Evolutionary conservation across 2,797 vertebrate species (phyloP), one percentile per base, ranked within the genome.

Genomic region (Galagoides demidoff): DNA sequence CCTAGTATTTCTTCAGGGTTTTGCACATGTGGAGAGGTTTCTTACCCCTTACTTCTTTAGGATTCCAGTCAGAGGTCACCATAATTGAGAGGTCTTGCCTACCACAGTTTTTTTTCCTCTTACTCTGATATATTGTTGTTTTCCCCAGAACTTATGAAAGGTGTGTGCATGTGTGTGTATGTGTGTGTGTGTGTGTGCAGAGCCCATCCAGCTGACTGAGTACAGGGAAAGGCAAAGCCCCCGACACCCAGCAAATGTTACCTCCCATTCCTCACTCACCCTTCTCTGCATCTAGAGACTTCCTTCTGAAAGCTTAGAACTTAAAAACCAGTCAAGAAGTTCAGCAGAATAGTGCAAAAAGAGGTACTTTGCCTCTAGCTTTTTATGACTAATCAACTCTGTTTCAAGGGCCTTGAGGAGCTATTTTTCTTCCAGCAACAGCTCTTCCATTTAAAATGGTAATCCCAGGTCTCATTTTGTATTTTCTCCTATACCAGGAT

Each of bases 401-500:
- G 84, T 39, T 87, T 89, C 37, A 45, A 71, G 92, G 61, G 29
- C 59, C 45, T 85, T 14, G 34, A 95, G 37, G 43, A 96, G 86
- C 34, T 93, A 55, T 96, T 95, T 96, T 91, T 91, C 94, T 96
- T 81, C 43, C 63, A 83, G 20, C 70, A 89, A 29, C 9, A 71
- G 43, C 74, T 66, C 64, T 91, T 96, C 59, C 89, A 81, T 84
- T 95, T 95, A 92, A 94, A 96, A 94, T 20, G 83, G n/a, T 90
- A 91, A 97, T 71, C 92, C 92, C 87, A 73, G 91, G 71, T 93
- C 89, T 96, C 86, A 76, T 95, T 95, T 89, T 84, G 63, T 64
- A 94, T 90, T 91, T 95, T 87, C 23, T 87, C 86, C 89, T n/a
- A 1, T 71, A n/a, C 66, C 37, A 73, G 70, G 45, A 61, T 78